Base-by-base conservation (phyloP, 2,113 vertebrate genomes). In the Ornithorhynchus anatinus region DNA sequence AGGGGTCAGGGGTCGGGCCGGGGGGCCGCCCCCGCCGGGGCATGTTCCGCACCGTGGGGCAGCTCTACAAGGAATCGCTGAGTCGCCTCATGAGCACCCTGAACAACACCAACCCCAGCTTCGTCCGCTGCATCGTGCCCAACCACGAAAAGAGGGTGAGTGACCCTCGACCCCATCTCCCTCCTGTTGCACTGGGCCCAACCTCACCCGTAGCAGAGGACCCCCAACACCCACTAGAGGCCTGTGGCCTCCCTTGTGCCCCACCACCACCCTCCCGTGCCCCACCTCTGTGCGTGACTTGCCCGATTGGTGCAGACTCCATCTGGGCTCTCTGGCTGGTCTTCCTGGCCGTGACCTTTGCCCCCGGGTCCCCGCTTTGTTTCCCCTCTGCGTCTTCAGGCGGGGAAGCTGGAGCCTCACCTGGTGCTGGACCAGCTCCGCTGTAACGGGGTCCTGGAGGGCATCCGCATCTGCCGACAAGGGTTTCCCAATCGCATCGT, bases 401-500 rank as follows among this genome's bases (percentile, higher is more conserved):
- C 96, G 0, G 96, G 96, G 23, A 97, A 97, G 59, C 88, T 97
- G 81, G 91, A 94, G 15, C 96, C 95, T 0, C 69, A 92, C 48
- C 88, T 97, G 69, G 95, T 97, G 40, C 86, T 97, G 88, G 96
- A 97, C 80, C 96, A 97, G 78, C 89, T 97, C 27, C 92, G 94
- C 35, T 97, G 96, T 78, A 97, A 97, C 3, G 96, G 96, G 1
- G 96, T 97, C 42, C 89, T 97, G 38, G 96, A 97, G 80, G 96
- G 96, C 16, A 97, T 97, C 82, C 95, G 96, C 40, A 97, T 97
- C 89, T 97, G 96, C 58, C 93, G 96, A 84, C 96, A 97, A 82
- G 96, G 96, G 15, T 97, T 97, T 85, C 96, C 96, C n/a, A 97
- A 97, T 83, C 93, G 96, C 44, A 96, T 97, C 79, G 93, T 96